These are phyloP conservation scores for Aurelia aurita complex sp. Pacific DNA, from an alignment of 30 jellyfish, hydroid and myxozoan genomes.

Conservation along the genomic window DNA sequence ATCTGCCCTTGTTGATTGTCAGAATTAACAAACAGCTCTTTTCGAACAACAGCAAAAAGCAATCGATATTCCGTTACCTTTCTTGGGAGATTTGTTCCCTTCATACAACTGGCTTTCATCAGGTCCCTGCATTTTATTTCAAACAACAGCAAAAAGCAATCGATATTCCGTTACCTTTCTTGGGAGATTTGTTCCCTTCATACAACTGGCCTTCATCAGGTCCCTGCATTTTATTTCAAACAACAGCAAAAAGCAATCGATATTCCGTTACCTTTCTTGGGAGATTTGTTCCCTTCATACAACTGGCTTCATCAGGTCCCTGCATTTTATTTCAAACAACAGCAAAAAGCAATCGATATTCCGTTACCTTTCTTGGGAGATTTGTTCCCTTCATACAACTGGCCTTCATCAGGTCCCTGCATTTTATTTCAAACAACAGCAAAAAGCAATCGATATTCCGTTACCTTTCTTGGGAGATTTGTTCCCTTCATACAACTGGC, in stretches of 20 bases:
- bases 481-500: constrained; percentile 25
- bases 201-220: background rate
- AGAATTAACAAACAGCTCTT: no score
- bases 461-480: constrained; percentile 38
- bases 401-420: constrained; percentile 7
- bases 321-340: constrained; percentile 50
- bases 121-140: constrained; percentile 45
- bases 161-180: constrained; percentile 20
- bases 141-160: constrained; percentile 32
- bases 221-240: constrained; percentile 46
- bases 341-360: constrained; percentile 15
- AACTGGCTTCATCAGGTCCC: constrained; percentile 3
- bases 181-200: constrained; percentile 33
- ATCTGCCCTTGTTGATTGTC: no score
- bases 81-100: constrained; percentile 29
- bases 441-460: constrained; percentile 1
- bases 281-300: constrained; percentile 22
- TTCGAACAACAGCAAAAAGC: no score
- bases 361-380: constrained; percentile 37
- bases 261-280: constrained; percentile 34
- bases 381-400: constrained; percentile 26
- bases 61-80: constrained; percentile 14
- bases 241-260: constrained; percentile 29
- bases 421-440: constrained; percentile 52
- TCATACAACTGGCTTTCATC: constrained; percentile 5